Base-by-base conservation (phyloP, 2,797 vertebrate genomes). In the Urocyon cinereoargenteus region DNA sequence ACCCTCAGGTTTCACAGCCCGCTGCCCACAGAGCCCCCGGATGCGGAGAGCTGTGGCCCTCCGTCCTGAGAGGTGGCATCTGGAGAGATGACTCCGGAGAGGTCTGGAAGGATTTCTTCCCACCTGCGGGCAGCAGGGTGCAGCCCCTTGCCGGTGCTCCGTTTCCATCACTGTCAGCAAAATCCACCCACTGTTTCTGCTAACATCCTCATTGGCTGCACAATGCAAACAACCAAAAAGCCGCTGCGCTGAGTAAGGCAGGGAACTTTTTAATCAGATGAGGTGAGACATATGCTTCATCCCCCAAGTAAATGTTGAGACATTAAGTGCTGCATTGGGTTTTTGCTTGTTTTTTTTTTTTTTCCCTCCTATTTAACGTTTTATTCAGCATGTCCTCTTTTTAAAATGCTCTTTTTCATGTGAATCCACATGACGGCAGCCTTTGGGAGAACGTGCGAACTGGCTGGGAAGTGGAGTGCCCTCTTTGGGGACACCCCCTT, bases 161-260 rank as follows among this genome's bases (percentile, higher is more conserved):
- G 15, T 96, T 98, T 97, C 96, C 96, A 77, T 96, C 97, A 97
- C 55, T 73, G 73, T 87, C 78, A 81, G 62, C 95, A 87, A 97
- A 97, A 81, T 89, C 94, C 22, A 34, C 12, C 1, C 89, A 72
- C 81, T 85, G 84, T 96, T 97, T 96, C 95, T 95, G 57, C 93
- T 95, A n/a, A n/a, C n/a, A n/a, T n/a, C n/a, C 84, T 93, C 94
- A 96, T 36, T 86, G 93, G 83, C 77, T 97, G 86, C 88, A 73
- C 98, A 94, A 95, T 94, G 97, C 97, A 98, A 95, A 94, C 78
- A 86, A 77, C 94, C 22, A 97, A 45, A 95, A 98, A 98, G 95
- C 94, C 61, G 0, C 34, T 13, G 61, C 57, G 49, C 96, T 95
- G 95, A 98, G 98, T 95, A 95, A 98, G 96, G 83, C 88, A 97